These are phyloP conservation scores for Bombus waltoni DNA, from an alignment of 1,140 invertebrate genomes.

Conservation along the genomic window DNA sequence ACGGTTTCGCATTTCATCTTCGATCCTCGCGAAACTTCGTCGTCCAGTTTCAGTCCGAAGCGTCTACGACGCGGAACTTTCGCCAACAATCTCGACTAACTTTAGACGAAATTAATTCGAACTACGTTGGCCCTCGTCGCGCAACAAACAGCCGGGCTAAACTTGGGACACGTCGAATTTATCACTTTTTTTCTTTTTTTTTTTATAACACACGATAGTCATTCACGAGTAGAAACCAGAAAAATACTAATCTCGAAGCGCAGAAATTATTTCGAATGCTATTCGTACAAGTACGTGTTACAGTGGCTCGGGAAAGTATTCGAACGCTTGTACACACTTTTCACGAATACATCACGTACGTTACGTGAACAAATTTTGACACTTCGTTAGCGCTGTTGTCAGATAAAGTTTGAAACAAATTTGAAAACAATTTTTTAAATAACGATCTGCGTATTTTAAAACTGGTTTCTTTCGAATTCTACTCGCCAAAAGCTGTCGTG, in stretches of 20 bases:
- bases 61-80: slow-evolving; percentile 1
- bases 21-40: slow-evolving; percentile 17
- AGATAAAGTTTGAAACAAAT: no score
- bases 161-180: not conserved
- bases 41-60: not conserved
- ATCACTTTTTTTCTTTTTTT: not conserved
- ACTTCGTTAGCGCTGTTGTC: no score
- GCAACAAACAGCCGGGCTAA: not conserved
- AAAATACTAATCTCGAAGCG: no score
- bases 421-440: no score
- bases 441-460: no score
- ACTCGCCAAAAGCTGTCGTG: not conserved
- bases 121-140: not conserved
- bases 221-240: not conserved
- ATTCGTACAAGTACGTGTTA: no score
- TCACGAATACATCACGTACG: no score
- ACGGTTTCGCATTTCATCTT: slow-evolving; percentile 12
- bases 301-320: no score
- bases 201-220: not conserved
- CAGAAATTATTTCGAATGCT: no score
- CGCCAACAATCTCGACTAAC: not conserved
- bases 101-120: slow-evolving; percentile 26
- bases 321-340: no score
- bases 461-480: not conserved
- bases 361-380: no score